Conservation (phyloP, 2,888 invertebrate genomes). For the Lamproptera curius region DNA sequence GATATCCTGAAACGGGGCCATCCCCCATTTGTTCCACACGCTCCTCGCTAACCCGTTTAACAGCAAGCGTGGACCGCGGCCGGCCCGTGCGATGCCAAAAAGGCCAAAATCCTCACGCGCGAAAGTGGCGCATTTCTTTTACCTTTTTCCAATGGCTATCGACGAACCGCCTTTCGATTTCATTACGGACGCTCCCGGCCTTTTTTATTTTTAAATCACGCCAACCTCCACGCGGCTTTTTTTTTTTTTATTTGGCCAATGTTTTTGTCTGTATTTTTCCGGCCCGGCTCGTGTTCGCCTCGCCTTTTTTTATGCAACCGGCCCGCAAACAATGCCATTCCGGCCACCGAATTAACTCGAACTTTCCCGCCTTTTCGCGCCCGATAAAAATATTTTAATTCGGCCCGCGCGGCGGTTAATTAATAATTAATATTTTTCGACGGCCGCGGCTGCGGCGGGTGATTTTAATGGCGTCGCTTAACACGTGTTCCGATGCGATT, state of each 20-base stretch:
- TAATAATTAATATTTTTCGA: conserved; percentile 77
- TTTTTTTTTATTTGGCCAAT: conserved; percentile 57
- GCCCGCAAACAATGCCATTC: conserved; percentile 75
- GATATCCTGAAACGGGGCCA: conserved; percentile 1
- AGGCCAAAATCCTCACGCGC: conserved; percentile 73
- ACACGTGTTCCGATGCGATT: conserved; percentile 72
- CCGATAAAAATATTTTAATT: conserved; percentile 78
- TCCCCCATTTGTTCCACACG: not conserved
- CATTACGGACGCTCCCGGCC: conserved; percentile 74
- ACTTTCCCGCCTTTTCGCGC: conserved; percentile 71
- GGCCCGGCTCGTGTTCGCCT: conserved; percentile 45
- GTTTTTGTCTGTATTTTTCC: conserved; percentile 64
- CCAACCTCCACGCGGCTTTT: conserved; percentile 58
- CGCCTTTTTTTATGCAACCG: conserved; percentile 50
- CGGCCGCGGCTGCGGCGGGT: conserved; percentile 34
- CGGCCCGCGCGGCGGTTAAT: conserved; percentile 49
- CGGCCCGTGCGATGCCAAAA: conserved; percentile 52
- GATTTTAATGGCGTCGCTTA: conserved; percentile 66
- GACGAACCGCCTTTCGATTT: conserved; percentile 78
- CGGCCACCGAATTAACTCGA: conserved; percentile 73
- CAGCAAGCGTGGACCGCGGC: conserved; percentile 35
- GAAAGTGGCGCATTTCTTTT: conserved; percentile 72
- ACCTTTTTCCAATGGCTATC: conserved; percentile 74
- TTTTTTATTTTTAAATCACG: conserved; percentile 77
- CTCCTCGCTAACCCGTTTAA: conserved; percentile 43